Conservation (phyloP, 1,140 invertebrate species). For the Pomacea maculata region DNA sequence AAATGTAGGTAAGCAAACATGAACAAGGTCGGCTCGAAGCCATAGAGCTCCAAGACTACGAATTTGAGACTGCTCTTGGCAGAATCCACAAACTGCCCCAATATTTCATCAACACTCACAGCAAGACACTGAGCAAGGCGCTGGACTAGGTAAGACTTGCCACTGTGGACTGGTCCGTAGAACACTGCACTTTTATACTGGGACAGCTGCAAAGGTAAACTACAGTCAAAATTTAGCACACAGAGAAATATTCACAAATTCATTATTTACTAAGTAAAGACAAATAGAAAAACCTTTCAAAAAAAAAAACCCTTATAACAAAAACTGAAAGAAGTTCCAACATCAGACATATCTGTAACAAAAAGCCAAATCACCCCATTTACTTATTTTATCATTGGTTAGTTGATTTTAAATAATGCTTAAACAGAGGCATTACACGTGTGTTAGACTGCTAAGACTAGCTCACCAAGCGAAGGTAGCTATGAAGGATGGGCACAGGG, state of each 20-base stretch:
- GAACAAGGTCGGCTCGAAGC: too few relatives aligned
- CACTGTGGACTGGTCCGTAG: constrained; percentile 94
- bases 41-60: neutral
- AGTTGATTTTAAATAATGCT: too few relatives aligned
- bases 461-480: constrained; percentile 61
- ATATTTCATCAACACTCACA: constrained; percentile 35
- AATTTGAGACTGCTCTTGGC: neutral
- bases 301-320: neutral
- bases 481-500: constrained; percentile 53
- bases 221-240: too few relatives aligned
- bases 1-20: too few relatives aligned
- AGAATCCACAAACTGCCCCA: neutral
- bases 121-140: constrained; percentile 80
- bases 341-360: too few relatives aligned
- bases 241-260: too few relatives aligned
- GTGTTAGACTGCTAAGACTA: neutral
- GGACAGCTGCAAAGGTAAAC: constrained; percentile 45
- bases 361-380: too few relatives aligned
- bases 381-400: too few relatives aligned
- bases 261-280: too few relatives aligned
- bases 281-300: neutral
- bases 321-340: too few relatives aligned
- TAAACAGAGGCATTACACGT: too few relatives aligned
- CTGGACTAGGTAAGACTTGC: constrained; percentile 93
- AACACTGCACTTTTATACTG: constrained; percentile 91